Conservation (phyloP, 2,888 invertebrate species). For the Thera obeliscata region DNA sequence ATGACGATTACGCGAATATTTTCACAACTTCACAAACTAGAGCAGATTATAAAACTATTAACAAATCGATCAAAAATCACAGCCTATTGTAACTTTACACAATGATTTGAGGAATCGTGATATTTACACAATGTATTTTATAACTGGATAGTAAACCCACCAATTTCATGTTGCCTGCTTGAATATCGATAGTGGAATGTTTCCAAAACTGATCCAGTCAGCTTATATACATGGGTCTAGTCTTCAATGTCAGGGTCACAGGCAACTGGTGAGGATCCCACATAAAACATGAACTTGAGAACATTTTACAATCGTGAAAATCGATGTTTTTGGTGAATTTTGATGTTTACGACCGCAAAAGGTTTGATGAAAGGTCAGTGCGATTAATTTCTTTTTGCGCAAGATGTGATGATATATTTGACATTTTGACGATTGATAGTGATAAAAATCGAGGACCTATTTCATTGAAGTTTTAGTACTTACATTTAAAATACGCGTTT, state of each 20-base stretch:
- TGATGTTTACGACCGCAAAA: slow-evolving; percentile 21
- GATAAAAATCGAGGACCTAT: slow-evolving; percentile 12
- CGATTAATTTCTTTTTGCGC: slow-evolving; percentile 26
- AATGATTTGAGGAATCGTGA: slow-evolving; percentile 17
- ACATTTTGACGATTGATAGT: slow-evolving; percentile 12
- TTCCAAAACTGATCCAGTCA: slow-evolving; percentile 47
- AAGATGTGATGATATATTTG: slow-evolving; percentile 11
- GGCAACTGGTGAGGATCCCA: slow-evolving; percentile 29
- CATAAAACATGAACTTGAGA: slow-evolving; percentile 36
- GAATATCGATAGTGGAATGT: slow-evolving; percentile 66
- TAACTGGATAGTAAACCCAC: slow-evolving; percentile 54
- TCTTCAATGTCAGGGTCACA: slow-evolving; percentile 68
- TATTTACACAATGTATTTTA: neutral
- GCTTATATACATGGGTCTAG: slow-evolving; percentile 68
- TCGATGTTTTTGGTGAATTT: slow-evolving; percentile 32
- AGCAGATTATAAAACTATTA: slow-evolving; percentile 22
- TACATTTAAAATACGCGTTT: neutral
- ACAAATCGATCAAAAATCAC: slow-evolving; percentile 27
- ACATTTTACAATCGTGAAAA: slow-evolving; percentile 40
- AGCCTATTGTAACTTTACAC: slow-evolving; percentile 29
- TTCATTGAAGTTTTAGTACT: neutral
- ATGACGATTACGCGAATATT: slow-evolving; percentile 15
- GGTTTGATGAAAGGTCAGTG: slow-evolving; percentile 25
- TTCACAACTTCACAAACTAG: slow-evolving; percentile 32
- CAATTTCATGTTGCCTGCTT: slow-evolving; percentile 74